Base-by-base conservation (phyloP, 2,113 vertebrate genomes). In the Fukomys damarensis region DNA sequence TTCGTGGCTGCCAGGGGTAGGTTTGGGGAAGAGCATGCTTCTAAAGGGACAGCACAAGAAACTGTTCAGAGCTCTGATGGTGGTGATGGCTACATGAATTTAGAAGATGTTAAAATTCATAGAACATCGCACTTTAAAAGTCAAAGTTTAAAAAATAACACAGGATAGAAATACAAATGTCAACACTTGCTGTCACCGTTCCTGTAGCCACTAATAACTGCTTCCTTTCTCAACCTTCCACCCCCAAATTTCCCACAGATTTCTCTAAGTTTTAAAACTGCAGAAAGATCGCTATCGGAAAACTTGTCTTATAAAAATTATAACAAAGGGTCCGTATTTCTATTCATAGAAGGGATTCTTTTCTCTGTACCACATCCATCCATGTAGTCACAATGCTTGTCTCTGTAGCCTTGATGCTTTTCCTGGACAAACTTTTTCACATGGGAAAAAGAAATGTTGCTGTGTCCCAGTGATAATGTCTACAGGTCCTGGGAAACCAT, bases 401-500 rank as follows among this genome's bases (percentile, higher is more conserved):
- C 89, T 76, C 81, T 86, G 24, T 52, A 86, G 79, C 17, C 72
- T 66, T 85, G 70, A 88, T 68, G 88, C 28, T 74, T 96, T 95
- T 96, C 85, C 82, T 81, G 85, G n/a, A 92, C 63, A 52, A 97
- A 83, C 35, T 41, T 43, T 89, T 89, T 96, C 89, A 90, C 86
- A 52, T 86, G 91, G 95, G 65, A 32, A 89, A 91, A 91, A 96
- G 83, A 92, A 96, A 58, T 28, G 38, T 54, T 35, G 46, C 86
- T 65, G 20, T n/a, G 68, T 93, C 91, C 79, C 72, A 89, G 10
- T 11, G 76, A 89, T 58, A 65, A 74, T 0, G 0, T 35, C 81
- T 49, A 30, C 49, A 52, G 43, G 70, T 58, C 92, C 82, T 96
- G 92, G 77, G 70, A 92, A 92, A 93, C 9, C 61, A 17, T 3